Base-by-base conservation (phyloP, 37 sponge, comb jelly and placozoan genomes). In the Aphrocallistes beatrix region DNA sequence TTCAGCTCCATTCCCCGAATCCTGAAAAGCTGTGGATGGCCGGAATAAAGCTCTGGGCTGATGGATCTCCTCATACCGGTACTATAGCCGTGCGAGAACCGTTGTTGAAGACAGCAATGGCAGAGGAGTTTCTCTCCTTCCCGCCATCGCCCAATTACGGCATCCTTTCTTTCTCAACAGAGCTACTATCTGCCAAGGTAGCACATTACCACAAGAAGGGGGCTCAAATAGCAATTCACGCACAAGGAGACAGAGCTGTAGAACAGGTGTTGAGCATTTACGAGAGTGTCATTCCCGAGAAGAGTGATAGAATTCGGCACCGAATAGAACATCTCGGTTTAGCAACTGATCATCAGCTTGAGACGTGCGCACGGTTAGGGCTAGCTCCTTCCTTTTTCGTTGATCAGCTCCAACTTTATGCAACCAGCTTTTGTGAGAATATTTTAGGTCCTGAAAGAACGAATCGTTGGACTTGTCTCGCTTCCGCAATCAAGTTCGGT, bases 241-340 rank as follows among this genome's bases (percentile, higher is more conserved):
- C 89, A 19, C 87, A 91, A 9, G 92, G 92, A 25, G 92, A 91
- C 1, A 36, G 89, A 21, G 89, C 89, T 39, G 81, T 89, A 19
- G 87, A 84, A 0, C 89, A 89, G 50, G 82, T 38, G 16, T 83
- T 91, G 51, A 25, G 50, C 9, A 83, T 36, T 37, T 91, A 87
- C 51, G 23, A 84, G 37, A 19, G 38, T 28, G 32, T 86, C 10
- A 38, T 82, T 25, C 36, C 30, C 13, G 84, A 37, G 37, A 36
- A 39, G 25, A 40, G 21, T 3, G 86, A 89, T 32, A 85, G 42
- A 30, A 13, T 60, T 3, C 83, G 91, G 1, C 82, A 91, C 38
- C 89, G 92, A 0, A 28, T 91, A 23, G 92, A 91, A 45, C 92
- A 91, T 36, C 19, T 86, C 16, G 87, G 87, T 0, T 38, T 91